Conservation (phyloP, 2,797 vertebrate genomes). For the Fistularia tabacaria region DNA sequence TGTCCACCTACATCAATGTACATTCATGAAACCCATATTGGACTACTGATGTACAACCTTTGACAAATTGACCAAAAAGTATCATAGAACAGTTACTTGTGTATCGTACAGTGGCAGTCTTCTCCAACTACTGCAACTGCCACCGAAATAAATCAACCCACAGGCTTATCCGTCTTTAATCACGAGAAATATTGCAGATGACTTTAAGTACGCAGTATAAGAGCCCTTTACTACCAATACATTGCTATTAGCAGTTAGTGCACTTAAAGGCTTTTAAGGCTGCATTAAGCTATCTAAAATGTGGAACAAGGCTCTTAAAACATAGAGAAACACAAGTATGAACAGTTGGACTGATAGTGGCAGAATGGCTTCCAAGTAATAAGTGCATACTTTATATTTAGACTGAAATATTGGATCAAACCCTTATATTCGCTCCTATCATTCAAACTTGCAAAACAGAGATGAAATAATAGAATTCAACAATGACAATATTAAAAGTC, state of each 20-base stretch:
- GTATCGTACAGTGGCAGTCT: slow-evolving; percentile 11
- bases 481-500: no score
- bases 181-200: slow-evolving; percentile 38
- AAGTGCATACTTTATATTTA: slow-evolving; percentile 21
- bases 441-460: no score
- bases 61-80: slow-evolving; percentile 16
- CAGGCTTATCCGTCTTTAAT: slow-evolving; percentile 20
- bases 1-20: no score
- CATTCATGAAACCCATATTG: no score
- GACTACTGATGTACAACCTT: no score
- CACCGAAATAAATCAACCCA: slow-evolving; percentile 20
- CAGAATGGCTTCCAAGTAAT: slow-evolving; percentile 24
- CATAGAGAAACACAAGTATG: slow-evolving; percentile 28
- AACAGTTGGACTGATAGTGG: slow-evolving; percentile 25
- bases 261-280: slow-evolving; percentile 56
- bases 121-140: slow-evolving; percentile 9
- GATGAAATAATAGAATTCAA: no score
- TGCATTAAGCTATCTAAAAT: slow-evolving; percentile 55
- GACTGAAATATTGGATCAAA: slow-evolving; percentile 17
- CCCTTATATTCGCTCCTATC: background rate
- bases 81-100: slow-evolving; percentile 20
- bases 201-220: slow-evolving; percentile 50
- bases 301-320: slow-evolving; percentile 45
- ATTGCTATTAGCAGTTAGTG: slow-evolving; percentile 58
- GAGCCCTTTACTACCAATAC: slow-evolving; percentile 30